Conservation (phyloP, 2,797 vertebrate species). For the Peromyscus nudipes region DNA sequence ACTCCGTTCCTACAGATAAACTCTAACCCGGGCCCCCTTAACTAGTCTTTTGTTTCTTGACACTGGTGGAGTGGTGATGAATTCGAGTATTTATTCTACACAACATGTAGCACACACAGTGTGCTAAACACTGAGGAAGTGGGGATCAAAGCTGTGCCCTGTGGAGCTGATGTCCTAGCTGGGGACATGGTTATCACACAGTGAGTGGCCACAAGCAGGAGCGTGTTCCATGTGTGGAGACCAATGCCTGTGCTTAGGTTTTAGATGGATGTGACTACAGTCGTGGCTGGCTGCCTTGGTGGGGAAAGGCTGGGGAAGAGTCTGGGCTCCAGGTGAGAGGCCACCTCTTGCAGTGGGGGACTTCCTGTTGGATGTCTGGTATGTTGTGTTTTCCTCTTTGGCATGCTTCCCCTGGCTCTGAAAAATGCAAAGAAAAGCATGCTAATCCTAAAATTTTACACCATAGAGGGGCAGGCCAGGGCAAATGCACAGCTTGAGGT, state of each 20-base stretch:
- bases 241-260: neutral
- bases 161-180: neutral
- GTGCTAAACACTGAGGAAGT: neutral
- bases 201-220: too few relatives aligned
- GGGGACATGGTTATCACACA: neutral
- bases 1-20: neutral
- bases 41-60: neutral
- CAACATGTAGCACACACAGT: neutral
- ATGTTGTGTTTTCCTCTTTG: conserved; percentile 14
- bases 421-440: conserved; percentile 35
- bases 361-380: neutral
- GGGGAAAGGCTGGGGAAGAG: neutral
- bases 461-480: neutral
- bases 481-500: neutral
- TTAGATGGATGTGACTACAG: neutral
- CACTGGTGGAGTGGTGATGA: neutral
- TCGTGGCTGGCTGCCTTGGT: accelerated
- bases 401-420: conserved; percentile 26
- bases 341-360: neutral
- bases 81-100: neutral
- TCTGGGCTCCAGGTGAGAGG: neutral
- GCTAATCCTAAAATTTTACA: neutral
- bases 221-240: accelerated
- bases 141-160: neutral
- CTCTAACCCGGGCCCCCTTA: too few relatives aligned